Evolutionary conservation across 2,113 vertebrate species (phyloP).

Genomic region (Cervus canadensis): DNA sequence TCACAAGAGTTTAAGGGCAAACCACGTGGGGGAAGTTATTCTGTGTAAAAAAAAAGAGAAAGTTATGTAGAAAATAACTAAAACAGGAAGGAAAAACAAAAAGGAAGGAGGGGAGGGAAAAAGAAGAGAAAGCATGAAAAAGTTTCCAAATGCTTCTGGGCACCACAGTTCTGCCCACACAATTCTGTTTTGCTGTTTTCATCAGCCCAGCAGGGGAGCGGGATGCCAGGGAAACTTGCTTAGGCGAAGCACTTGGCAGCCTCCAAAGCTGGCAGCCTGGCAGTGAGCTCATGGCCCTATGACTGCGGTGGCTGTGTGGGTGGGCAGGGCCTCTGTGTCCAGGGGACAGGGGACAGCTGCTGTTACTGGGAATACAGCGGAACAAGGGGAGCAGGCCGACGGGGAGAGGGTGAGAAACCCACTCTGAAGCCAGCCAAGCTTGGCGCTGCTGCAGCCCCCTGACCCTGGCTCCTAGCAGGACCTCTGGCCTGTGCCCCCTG

Average conservation of each 20-base stretch:
- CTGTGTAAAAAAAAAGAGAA: neutral
- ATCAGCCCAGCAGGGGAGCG: neutral
- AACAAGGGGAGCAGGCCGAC: neutral
- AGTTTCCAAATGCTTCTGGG: neutral
- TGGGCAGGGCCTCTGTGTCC: neutral
- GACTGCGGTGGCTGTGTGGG: rapidly evolving
- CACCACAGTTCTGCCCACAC: neutral
- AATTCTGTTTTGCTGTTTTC: neutral
- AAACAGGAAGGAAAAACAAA: neutral
- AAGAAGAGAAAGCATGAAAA: neutral
- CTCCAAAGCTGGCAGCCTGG: neutral
- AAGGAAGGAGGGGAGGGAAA: too few species aligned
- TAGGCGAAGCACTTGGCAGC: neutral
- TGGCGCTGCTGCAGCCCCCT: rapidly evolving
- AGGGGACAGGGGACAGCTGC: neutral
- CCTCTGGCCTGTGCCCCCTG: neutral
- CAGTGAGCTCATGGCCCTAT: neutral
- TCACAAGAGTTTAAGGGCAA: neutral
- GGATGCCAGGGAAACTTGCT: neutral
- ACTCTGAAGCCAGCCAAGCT: neutral
- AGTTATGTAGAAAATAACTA: neutral
- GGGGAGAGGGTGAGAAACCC: neutral
- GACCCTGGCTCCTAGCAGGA: neutral
- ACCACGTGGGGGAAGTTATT: neutral
- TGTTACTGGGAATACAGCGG: neutral